Evolutionary conservation across 1,140 invertebrate genomes (phyloP).

Genomic region (Drosophila sp.): DNA sequence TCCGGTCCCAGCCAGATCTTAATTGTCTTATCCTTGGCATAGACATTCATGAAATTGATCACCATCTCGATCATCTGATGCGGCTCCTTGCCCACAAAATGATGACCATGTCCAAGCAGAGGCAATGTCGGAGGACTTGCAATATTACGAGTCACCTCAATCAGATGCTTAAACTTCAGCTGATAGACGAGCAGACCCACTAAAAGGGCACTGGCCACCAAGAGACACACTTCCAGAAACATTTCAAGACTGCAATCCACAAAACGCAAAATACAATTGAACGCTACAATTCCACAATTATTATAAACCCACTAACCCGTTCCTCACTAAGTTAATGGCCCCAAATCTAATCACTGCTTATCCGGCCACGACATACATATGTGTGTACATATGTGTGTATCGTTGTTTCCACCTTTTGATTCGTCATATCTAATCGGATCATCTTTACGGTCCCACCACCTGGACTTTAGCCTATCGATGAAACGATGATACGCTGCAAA

Average conservation of each 20-base stretch:
- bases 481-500: neutral
- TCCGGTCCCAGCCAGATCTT: slow-evolving; percentile 80
- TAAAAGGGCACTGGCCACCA: slow-evolving; percentile 59
- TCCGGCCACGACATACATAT: slow-evolving; percentile 7
- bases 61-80: slow-evolving; percentile 50
- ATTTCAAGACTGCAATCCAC: slow-evolving; percentile 15
- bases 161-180: slow-evolving; percentile 70
- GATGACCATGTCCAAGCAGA: slow-evolving; percentile 71
- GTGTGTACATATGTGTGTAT: neutral
- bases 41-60: slow-evolving; percentile 41
- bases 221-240: slow-evolving; percentile 56
- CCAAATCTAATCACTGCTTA: slow-evolving; percentile 36
- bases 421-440: slow-evolving; percentile 1
- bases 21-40: slow-evolving; percentile 85
- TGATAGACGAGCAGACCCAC: slow-evolving; percentile 63
- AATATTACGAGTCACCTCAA: slow-evolving; percentile 67
- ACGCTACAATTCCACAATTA: neutral
- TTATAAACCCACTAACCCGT: neutral
- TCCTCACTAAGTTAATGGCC: neutral
- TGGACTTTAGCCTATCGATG: neutral
- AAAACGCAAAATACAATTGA: slow-evolving; percentile 21
- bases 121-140: slow-evolving; percentile 65
- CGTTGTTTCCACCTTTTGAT: neutral
- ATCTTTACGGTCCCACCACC: neutral
- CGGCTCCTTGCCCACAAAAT: slow-evolving; percentile 66